Base-by-base conservation (phyloP, 2,113 vertebrate genomes). In the Sarotherodon lohbergeri region DNA sequence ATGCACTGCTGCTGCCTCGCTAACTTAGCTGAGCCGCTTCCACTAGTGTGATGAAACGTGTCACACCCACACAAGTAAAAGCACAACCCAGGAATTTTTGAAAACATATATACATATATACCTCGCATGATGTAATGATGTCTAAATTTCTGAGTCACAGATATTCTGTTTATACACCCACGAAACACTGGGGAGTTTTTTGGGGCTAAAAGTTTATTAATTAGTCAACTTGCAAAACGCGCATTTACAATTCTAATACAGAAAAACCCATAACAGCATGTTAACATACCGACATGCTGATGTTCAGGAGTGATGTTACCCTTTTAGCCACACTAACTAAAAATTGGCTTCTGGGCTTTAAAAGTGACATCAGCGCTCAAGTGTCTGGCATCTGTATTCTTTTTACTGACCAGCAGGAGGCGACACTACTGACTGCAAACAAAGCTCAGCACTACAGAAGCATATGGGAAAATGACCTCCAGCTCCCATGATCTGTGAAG, bases 41-140 rank as follows among this genome's bases (percentile, higher is more conserved):
- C 84, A 57, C 86, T 86, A 80, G 39, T 76, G 83, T 90, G 90
- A 86, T 81, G 86, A 92, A 93, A 92, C 16, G 1, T 50, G 81
- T 86, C 83, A 84, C 86, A 5, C 80, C 86, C 82, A 89, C 82
- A 90, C 17, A 13, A 86, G 66, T 5, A 46, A 48, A 83, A 59
- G 73, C 32, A 43, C 84, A 83, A 87, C 10, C 4, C 55, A 13
- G 57, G 11, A 36, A 32, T 50, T 63, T 27, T 82, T 50, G 16
- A 48, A 66, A 66, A 46, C 39, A 46, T 27, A 43, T 46, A 17
- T 73, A 46, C 24, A 17, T 46, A 48, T 32, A 63, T 39, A 14
- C 17, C 13, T 56, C 17, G 6, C 8, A 22, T 66, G 66, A 63
- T 9, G 19, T 80, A 14, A 82, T 73, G 11, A 34, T 4, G 3